Base-by-base conservation (phyloP, 2,888 invertebrate genomes). In the Thereva nobilitata region DNA sequence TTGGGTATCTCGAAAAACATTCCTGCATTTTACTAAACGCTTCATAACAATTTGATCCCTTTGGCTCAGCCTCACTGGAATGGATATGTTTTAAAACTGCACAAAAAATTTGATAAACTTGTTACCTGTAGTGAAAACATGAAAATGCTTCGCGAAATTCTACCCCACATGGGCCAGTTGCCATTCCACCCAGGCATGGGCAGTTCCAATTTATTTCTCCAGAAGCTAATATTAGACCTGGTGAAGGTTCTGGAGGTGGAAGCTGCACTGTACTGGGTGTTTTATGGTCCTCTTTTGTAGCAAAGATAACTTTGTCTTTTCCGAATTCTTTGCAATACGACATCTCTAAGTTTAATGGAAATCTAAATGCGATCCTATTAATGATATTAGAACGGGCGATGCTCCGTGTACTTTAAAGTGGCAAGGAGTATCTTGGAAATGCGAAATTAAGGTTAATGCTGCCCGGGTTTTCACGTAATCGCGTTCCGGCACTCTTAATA, bases 161-260 rank as follows among this genome's bases (percentile, higher is more conserved):
- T 9, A 90, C 85, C 1, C 95, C 97, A 79, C 97, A 97, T 0
- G 97, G 97, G 0, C 97, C 97, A 0, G 94, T 93, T 4, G 96
- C 94, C 93, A 97, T 96, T n/a, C 95, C 95, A 9, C 97, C 97
- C 42, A 97, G 84, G 78, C 97, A 97, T 0, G 97, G 97, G 76
- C 97, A 97, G 77, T 91, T 91, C 97, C 97, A 97, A 82, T 97
- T 97, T 72, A 97, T 95, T 70, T 91, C 88, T 4, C 97, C 97
- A 80, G 90, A 90, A 0, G 90, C 84, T 67, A 92, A 82, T 72
- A 97, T 88, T 9, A 96, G 83, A 7, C 96, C 95, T 52, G 90
- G 89, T 66, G 89, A 86, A 1, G 89, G 88, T 74, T 89, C 90
- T 0, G 89, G 86, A 73, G 87, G 87, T 0, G 92, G 90, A 71